Evolutionary conservation across 1,140 invertebrate species (phyloP), one percentile per base, ranked within the genome.

Genomic region (Formica selysi): DNA sequence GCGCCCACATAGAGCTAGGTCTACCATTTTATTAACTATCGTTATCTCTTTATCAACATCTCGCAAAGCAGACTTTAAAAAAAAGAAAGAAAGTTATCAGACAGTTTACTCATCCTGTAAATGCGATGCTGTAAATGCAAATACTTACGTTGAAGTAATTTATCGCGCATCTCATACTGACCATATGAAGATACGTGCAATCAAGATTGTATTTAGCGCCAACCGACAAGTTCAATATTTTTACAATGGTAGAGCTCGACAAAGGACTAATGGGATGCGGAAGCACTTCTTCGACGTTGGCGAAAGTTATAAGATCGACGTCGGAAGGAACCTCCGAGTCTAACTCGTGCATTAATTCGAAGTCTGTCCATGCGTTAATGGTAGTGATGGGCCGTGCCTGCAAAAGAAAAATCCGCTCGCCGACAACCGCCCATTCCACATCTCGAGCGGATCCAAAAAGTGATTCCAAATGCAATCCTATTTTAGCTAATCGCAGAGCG

Each of bases 341-440:
- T 87, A 97, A 95, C 93, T 98, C 97, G 91, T 97, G 97, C 1
- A 96, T 93, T 11, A 98, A 88, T 90, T 98, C 97, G 88, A 97
- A 97, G 79, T 98, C 96, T 1, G 96, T 96, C 96, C 97, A 97
- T 2, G 95, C 91, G 41, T 97, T 96, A 6, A 97, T 86, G 0
- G 96, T 96, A 1, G 97, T 98, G 44, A 98, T 96, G 2, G 97
- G 97, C 54, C 98, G 95, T 5, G 97, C 96, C 96, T 98, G 97
- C n/a, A 97, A 92, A 19, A 97, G 92, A 92, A 96, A 97, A 78
- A 97, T 95, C 11, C 94, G 93, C 41, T 95, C 94, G 95, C 96
- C 93, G 38, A 91, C 89, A 64, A 97, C 91, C 13, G 97, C 97
- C 96, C 97, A 98, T 95, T 98, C 98, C 54, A 98, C 96, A 93